These are phyloP conservation scores for Phymastichus coffea DNA, from an alignment of 1,140 invertebrate genomes.

Conservation along the genomic window DNA sequence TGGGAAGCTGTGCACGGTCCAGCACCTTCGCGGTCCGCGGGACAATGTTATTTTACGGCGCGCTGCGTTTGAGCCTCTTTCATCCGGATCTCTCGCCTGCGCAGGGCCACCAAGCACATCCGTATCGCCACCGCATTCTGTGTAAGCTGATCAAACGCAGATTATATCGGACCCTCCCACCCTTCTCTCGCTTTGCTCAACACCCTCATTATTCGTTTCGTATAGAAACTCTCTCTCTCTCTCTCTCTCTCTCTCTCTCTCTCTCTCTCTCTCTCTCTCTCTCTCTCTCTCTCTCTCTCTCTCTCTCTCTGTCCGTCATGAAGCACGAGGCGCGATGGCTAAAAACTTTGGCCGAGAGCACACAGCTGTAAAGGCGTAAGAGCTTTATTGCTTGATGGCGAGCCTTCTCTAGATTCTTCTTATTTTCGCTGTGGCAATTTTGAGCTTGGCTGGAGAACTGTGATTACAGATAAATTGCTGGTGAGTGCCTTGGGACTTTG, in stretches of 20 bases:
- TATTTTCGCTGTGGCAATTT: not conserved
- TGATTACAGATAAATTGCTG: no score
- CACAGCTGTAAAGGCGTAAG: slow-evolving; percentile 16
- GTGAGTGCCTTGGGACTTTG: no score
- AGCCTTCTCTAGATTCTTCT: not conserved
- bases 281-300: not conserved
- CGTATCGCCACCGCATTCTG: slow-evolving; percentile 31
- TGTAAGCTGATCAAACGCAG: slow-evolving; percentile 58
- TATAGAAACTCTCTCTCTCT: not conserved
- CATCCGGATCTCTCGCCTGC: slow-evolving; percentile 51
- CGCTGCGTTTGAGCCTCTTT: slow-evolving; percentile 57
- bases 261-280: not conserved
- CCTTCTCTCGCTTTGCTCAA: not conserved
- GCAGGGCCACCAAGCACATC: slow-evolving; percentile 13
- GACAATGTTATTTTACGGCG: slow-evolving; percentile 59
- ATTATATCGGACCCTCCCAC: slow-evolving; percentile 48
- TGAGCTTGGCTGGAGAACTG: not conserved
- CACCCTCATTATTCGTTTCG: slow-evolving; percentile 5
- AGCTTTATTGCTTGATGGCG: slow-evolving; percentile 1
- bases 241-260: not conserved
- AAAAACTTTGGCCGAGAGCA: not conserved
- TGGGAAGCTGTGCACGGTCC: slow-evolving; percentile 6
- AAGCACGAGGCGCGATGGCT: no score
- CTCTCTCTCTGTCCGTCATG: no score
- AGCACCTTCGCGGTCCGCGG: slow-evolving; percentile 43